Evolutionary conservation across 2,888 invertebrate genomes (phyloP), one percentile per base, ranked within the genome.

Genomic region (Chelonus formosanus): DNA sequence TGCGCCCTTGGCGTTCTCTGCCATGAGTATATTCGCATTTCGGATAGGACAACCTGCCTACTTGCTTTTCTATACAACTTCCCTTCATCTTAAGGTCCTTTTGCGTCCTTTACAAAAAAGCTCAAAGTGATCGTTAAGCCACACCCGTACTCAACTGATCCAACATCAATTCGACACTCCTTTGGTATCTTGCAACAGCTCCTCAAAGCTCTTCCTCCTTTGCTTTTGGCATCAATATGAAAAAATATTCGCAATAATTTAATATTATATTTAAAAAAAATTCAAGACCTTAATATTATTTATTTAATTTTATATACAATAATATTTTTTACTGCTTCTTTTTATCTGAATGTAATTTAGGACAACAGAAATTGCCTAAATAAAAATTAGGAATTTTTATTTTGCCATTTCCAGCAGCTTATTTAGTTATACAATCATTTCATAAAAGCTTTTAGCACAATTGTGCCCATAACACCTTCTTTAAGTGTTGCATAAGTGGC

Each of bases 401-500:
- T 6, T 40, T 1, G 4, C 5, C 1, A 40, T 5, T 5, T 3
- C 6, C 6, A 6, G 40, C 40, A 40, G 40, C n/a, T 4, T 6
- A 5, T 40, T 40, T 6, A 40, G 0, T 5, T 4, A 3, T 40
- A 40, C 40, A 40, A 54, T 60, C 56, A 57, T 61, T 61, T 57
- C 53, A 8, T 10, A 31, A 3, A 65, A 59, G 73, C 71, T 71
- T 73, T 74, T 64, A 72, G 71, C 56, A 43, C 73, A 56, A 75
- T 76, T 76, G 73, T 76, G 61, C 69, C 70, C 57, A 73, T 75
- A 76, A 76, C 75, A 75, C 71, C 70, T 71, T 73, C 74, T 76
- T 75, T 74, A 73, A 74, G 70, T 73, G 74, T 69, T 73, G 69
- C 72, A 66, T 71, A 73, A 76, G 73, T 74, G 74, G 44, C 73